phyloP scores from a whole-genome alignment of 2,888 invertebrate genomes.

The Sinohyriopsis cumingii region DNA sequence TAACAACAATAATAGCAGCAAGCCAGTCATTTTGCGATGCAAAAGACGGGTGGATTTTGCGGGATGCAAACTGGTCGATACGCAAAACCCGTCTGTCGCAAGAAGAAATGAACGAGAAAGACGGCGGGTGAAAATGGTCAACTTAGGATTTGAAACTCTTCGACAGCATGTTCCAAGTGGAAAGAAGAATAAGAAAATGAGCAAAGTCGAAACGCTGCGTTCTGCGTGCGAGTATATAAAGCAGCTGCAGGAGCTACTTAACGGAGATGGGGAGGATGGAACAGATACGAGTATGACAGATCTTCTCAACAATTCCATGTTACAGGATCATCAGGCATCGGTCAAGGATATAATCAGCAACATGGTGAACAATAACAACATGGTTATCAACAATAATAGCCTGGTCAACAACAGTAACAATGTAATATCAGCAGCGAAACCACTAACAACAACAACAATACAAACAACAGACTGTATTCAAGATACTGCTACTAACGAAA shows the following conservation, averaged over 20 bases:
- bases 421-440: conserved; percentile 2
- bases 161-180: conserved; percentile 67
- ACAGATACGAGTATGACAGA: conserved; percentile 9
- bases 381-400: not conserved
- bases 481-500: no score
- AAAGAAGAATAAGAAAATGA: conserved; percentile 67
- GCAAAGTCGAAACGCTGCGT: conserved; percentile 69
- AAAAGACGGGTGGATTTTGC: conserved; percentile 64
- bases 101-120: conserved; percentile 93
- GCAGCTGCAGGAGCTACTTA: conserved; percentile 53
- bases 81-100: conserved; percentile 83
- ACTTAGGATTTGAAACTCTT: conserved; percentile 66
- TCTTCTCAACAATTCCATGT: conserved; percentile 24
- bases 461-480: conserved; percentile 5
- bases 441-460: conserved; percentile 18
- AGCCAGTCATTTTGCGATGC: conserved; percentile 61
- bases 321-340: conserved; percentile 26
- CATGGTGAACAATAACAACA: conserved; percentile 5
- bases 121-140: conserved; percentile 89
- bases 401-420: not conserved
- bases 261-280: conserved; percentile 8
- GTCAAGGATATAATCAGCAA: conserved; percentile 24
- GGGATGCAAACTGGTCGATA: conserved; percentile 55
- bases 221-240: conserved; percentile 68
- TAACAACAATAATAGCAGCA: conserved; percentile 23